These are phyloP conservation scores for Euwallacea fornicatus DNA, from an alignment of 1,140 invertebrate species.

Conservation along the genomic window DNA sequence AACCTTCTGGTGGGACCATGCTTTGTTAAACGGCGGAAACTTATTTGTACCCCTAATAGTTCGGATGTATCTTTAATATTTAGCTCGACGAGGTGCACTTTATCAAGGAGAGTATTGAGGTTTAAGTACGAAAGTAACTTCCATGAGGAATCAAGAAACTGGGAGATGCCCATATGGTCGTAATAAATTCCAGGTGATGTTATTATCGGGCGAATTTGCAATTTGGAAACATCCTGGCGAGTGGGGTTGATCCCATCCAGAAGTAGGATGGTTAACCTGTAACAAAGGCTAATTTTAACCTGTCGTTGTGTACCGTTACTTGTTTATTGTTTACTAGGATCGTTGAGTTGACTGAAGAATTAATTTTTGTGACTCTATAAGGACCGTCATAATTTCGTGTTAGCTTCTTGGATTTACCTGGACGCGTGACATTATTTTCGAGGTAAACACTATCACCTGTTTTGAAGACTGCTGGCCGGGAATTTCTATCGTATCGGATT, in stretches of 20 bases:
- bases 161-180: neutral
- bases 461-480: conserved; percentile 36
- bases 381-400: conserved; percentile 30
- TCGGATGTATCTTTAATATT: neutral
- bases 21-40: too few species aligned
- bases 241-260: neutral
- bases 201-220: neutral
- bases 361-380: conserved; percentile 33
- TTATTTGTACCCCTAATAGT: too few species aligned
- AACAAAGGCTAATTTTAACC: neutral
- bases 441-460: conserved; percentile 38
- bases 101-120: neutral
- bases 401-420: conserved; percentile 32
- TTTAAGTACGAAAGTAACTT: neutral
- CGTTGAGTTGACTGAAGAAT: neutral
- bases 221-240: neutral
- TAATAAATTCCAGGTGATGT: conserved; percentile 1
- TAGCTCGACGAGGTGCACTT: neutral
- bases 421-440: conserved; percentile 25
- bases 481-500: conserved; percentile 46
- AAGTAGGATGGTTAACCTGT: neutral
- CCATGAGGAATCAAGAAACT: conserved; percentile 4
- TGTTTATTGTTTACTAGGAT: conserved; percentile 3
- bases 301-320: neutral
- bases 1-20: too few species aligned